Conservation (phyloP, 2,888 invertebrate genomes). For the Drosophila greeni region DNA sequence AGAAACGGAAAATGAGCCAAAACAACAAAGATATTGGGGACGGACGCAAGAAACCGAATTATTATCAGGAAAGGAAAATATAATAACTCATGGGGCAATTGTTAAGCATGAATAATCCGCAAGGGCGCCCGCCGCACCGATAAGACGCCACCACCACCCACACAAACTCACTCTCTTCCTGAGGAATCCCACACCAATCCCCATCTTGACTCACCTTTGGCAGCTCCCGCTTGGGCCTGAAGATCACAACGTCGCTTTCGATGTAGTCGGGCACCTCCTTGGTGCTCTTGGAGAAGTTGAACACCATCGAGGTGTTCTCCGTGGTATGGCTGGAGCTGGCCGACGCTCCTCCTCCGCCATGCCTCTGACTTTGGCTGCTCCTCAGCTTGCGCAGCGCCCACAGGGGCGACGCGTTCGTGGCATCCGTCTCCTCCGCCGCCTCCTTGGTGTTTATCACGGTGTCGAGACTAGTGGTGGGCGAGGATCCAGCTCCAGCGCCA, state of each 20-base stretch:
- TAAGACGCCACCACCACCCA: conserved; percentile 5
- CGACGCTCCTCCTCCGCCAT: conserved; percentile 43
- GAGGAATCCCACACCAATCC: neutral
- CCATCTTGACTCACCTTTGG: conserved; percentile 84
- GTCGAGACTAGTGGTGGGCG: conserved; percentile 69
- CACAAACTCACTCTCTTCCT: neutral
- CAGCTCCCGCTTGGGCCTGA: conserved; percentile 83
- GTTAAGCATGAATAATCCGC: conserved; percentile 63
- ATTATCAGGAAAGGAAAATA: conserved; percentile 56
- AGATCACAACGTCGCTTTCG: conserved; percentile 90
- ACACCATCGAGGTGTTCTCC: conserved; percentile 87
- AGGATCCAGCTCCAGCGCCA: conserved; percentile 44
- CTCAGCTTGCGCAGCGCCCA: conserved; percentile 75
- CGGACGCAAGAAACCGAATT: conserved; percentile 48
- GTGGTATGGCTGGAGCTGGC: conserved; percentile 37
- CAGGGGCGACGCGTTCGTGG: conserved; percentile 58
- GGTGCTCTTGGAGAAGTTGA: conserved; percentile 88
- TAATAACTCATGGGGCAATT: conserved; percentile 47
- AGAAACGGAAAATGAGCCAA: conserved; percentile 32
- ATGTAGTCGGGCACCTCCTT: conserved; percentile 94
- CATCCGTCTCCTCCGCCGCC: conserved; percentile 67
- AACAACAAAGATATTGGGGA: conserved; percentile 36
- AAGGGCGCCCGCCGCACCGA: conserved; percentile 21
- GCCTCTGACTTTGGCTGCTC: conserved; percentile 55
- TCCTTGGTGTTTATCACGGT: conserved; percentile 71